A percentile compares a stretch with the other conserved stretches of the same genome.
phyloP scores from a whole-genome alignment of 2,888 invertebrate species.

The Octonoba sinensis region DNA sequence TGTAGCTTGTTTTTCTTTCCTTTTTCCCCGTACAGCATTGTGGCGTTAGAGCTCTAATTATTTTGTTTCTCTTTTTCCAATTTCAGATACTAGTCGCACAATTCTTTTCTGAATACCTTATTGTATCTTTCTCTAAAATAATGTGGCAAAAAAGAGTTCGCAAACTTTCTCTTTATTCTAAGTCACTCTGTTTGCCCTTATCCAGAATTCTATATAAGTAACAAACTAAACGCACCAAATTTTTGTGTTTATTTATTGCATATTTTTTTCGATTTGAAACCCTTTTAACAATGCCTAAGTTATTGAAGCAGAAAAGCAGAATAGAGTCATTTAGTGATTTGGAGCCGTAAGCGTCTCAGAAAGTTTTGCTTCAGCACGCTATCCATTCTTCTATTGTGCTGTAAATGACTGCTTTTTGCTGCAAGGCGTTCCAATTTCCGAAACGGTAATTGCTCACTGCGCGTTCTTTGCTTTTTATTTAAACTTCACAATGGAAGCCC shows the following conservation, averaged over 20 bases:
- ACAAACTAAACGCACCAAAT: conserved; percentile 32
- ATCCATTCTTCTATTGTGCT: conserved; percentile 47
- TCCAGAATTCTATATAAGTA: conserved; percentile 10
- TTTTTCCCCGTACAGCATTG: too few relatives aligned
- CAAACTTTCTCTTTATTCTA: too few relatives aligned
- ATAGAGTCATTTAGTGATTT: conserved; percentile 55
- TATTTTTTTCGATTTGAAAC: conserved; percentile 27
- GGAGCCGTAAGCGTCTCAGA: conserved; percentile 36
- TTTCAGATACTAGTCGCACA: too few relatives aligned
- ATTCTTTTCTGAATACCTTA: too few relatives aligned
- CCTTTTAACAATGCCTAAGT: conserved; percentile 41
- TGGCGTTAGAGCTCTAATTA: too few relatives aligned
- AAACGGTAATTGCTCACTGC: conserved; percentile 43
- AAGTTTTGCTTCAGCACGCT: conserved; percentile 30
- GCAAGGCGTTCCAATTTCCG: conserved; percentile 50
- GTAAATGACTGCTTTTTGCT: conserved; percentile 54
- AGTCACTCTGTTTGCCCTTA: too few relatives aligned
- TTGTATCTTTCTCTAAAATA: too few relatives aligned
- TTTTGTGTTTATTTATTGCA: conserved; percentile 34
- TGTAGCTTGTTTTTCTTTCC: too few relatives aligned
- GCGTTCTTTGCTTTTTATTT: conserved; percentile 19
- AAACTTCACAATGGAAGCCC: conserved; percentile 31
- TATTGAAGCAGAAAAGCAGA: conserved; percentile 51
- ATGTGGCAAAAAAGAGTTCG: too few relatives aligned
- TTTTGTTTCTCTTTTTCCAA: too few relatives aligned